phyloP scores from a whole-genome alignment of 2,888 invertebrate genomes.

The Ceriagrion tenellum region DNA sequence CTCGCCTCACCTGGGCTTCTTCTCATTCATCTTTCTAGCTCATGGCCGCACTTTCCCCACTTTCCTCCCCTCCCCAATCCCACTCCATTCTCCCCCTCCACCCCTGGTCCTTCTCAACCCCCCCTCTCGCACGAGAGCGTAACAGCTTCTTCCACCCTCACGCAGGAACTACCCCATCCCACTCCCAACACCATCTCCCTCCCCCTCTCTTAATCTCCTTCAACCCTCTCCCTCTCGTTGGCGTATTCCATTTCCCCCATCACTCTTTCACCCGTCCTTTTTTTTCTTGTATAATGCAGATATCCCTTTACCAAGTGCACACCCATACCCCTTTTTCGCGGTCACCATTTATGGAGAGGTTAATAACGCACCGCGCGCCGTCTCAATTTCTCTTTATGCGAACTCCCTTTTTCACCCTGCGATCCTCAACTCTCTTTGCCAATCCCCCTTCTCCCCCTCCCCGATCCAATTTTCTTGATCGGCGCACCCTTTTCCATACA shows the following conservation, averaged over 20 bases:
- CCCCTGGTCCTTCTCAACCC: neutral
- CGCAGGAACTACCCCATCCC: neutral
- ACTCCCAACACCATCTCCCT: too few species aligned
- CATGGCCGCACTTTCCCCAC: too few species aligned
- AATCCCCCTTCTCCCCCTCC: neutral
- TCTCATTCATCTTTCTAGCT: conserved; percentile 32
- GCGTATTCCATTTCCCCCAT: neutral
- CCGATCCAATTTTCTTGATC: conserved; percentile 12
- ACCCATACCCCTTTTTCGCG: neutral
- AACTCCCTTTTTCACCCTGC: too few species aligned
- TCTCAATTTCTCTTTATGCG: neutral
- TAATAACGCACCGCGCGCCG: neutral
- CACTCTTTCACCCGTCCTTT: neutral
- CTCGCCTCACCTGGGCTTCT: neutral
- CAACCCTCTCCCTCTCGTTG: neutral
- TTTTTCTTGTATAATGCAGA: neutral
- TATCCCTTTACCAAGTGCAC: neutral
- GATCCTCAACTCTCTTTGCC: neutral
- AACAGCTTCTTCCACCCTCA: conserved; percentile 30
- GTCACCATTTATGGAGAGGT: neutral
- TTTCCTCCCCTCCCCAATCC: neutral
- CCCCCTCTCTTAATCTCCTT: too few species aligned
- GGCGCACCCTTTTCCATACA: neutral
- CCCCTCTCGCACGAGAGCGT: neutral
- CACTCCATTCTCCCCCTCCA: neutral